Evolutionary conservation across 1,140 invertebrate species (phyloP).

Genomic region (Pogonognathellus flavescens): DNA sequence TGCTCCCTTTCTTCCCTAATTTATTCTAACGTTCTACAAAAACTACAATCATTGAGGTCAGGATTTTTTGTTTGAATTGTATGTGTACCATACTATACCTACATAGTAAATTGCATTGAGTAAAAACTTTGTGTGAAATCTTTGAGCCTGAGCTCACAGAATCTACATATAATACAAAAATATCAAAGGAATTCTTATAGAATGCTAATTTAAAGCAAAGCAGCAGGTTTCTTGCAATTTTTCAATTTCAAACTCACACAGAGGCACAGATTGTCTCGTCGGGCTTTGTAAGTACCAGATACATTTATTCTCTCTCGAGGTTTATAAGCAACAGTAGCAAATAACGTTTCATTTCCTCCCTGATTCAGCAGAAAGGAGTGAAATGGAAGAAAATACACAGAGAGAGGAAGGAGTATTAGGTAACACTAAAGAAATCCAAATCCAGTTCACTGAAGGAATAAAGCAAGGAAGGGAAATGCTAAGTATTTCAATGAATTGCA

Average conservation of each 20-base stretch:
- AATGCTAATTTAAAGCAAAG: slow-evolving; percentile 11
- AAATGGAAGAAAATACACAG: background rate
- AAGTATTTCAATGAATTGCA: slow-evolving; percentile 43
- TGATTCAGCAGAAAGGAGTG: background rate
- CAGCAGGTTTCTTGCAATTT: slow-evolving; percentile 50
- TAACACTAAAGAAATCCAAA: background rate
- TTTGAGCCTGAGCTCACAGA: too few species aligned
- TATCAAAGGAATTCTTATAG: slow-evolving; percentile 35
- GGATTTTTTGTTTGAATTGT: too few species aligned
- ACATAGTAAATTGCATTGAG: background rate
- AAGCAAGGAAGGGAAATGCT: slow-evolving; percentile 12
- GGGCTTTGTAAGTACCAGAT: background rate
- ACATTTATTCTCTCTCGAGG: background rate
- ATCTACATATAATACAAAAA: background rate
- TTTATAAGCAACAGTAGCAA: background rate
- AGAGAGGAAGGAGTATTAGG: too few species aligned
- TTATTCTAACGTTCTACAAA: too few species aligned
- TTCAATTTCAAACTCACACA: slow-evolving; percentile 42
- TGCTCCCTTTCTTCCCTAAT: too few species aligned
- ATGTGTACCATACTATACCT: background rate
- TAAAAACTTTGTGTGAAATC: background rate
- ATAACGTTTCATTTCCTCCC: background rate
- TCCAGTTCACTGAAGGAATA: background rate
- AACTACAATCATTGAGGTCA: too few species aligned
- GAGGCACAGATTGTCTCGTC: slow-evolving; percentile 42